phyloP scores from a whole-genome alignment of 2,888 invertebrate species.

The Ectropis crepuscularia region DNA sequence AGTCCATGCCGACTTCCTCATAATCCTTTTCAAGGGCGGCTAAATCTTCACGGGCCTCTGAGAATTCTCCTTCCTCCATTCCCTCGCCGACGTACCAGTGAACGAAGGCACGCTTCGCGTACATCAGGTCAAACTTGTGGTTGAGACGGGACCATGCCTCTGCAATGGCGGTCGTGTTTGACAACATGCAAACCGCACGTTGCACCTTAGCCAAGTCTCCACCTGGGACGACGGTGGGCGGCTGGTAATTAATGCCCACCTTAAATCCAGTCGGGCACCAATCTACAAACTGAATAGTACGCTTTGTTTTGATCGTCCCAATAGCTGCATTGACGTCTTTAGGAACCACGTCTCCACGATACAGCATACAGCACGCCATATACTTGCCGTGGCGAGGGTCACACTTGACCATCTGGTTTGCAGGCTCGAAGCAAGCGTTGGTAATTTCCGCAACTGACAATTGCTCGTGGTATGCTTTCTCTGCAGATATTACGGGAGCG shows the following conservation, averaged over 20 bases:
- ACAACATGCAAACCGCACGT: conserved; percentile 98
- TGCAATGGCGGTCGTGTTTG: conserved; percentile 98
- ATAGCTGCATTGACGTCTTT: conserved; percentile 97
- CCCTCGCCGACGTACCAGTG: conserved; percentile 97
- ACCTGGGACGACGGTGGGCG: conserved; percentile 94
- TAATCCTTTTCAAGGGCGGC: conserved; percentile 93
- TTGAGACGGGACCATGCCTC: conserved; percentile 98
- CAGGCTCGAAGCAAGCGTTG: conserved; percentile 97
- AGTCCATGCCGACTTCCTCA: conserved; percentile 94
- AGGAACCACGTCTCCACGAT: conserved; percentile 96
- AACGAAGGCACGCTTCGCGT: conserved; percentile 97
- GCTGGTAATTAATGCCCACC: conserved; percentile 95
- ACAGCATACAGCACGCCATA: conserved; percentile 98
- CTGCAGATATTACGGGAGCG: conserved; percentile 96
- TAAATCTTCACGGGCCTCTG: conserved; percentile 87
- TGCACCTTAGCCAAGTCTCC: conserved; percentile 97
- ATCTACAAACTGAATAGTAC: conserved; percentile 96
- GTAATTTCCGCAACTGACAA: conserved; percentile 96
- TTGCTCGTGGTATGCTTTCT: conserved; percentile 97
- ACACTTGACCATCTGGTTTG: conserved; percentile 97
- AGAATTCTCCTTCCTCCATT: conserved; percentile 94
- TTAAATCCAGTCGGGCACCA: conserved; percentile 94
- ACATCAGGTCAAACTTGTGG: conserved; percentile 98
- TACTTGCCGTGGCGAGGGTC: conserved; percentile 96
- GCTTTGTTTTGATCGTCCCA: conserved; percentile 96